Evolutionary conservation across 2,888 invertebrate species (phyloP), one percentile per base, ranked within the genome.

Genomic region (Cataglyphis cursor): DNA sequence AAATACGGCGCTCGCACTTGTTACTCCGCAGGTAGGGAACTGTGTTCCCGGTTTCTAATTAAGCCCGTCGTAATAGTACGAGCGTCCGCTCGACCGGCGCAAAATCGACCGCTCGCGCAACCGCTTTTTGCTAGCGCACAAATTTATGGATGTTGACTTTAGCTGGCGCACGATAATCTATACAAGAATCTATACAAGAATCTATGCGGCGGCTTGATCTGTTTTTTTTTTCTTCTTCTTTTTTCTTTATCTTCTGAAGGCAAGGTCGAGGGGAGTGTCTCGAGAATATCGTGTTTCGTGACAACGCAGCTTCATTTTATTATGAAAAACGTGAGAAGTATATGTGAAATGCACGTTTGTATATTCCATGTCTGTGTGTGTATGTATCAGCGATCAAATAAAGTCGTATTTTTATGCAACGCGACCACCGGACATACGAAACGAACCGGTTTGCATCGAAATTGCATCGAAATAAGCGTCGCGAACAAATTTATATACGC

Each of bases 1-100:
- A 80, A 80, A 80, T 80, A 80, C 78, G 78, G 78, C 65, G 51
- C 78, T 57, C 31, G 59, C 70, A 80, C 78, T 80, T 80, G 70
- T 80, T 80, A 80, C 78, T 70, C 70, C 44, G 70, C 70, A 80
- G 78, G 70, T 70, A 68, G 68, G 35, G 65, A 59, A 57, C 44
- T 24, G 70, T 70, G 78, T 70, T 76, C 68, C 70, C n/a, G 12
- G 70, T 80, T 75, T 80, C 78, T 80, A 80, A 80, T 80, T 80
- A 80, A 80, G 59, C 59, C 59, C 44, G 44, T 68, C 44, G 78
- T 70, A 80, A 80, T 80, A 80, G 70, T 44, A 70, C 59, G 44
- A 24, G 54, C 76, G 66, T 68, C 57, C 76, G 41, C 41, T 68
- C 68, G 68, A 68, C 31, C 21, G 59, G 28, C 24, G 59, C 78